phyloP scores from a whole-genome alignment of 2,797 vertebrate species.

The Labeo calbasu region DNA sequence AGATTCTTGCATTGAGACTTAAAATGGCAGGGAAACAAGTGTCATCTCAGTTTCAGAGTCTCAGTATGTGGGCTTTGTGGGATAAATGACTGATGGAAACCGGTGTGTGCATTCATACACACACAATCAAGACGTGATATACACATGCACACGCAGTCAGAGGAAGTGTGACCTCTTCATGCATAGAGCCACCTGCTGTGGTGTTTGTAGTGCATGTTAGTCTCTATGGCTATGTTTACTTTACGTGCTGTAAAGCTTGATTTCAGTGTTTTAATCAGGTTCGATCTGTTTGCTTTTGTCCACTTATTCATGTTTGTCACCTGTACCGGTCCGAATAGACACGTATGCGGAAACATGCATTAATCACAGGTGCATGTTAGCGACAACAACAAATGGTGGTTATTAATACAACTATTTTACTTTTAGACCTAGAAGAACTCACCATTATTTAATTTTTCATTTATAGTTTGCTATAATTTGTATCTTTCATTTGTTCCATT shows the following conservation, averaged over 20 bases:
- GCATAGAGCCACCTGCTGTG: conserved; percentile 8
- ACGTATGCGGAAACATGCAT: too few species aligned
- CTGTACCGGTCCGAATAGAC: neutral
- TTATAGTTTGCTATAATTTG: neutral
- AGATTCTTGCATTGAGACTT: conserved; percentile 54
- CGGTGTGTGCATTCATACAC: neutral
- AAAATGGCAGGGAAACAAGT: conserved; percentile 28
- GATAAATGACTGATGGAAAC: conserved; percentile 22
- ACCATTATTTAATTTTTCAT: neutral
- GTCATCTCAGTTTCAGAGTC: neutral
- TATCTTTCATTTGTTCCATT: neutral
- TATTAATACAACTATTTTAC: neutral
- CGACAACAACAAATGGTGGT: neutral
- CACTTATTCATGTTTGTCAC: neutral
- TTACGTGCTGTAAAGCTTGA: neutral
- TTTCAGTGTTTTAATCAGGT: conserved; percentile 19
- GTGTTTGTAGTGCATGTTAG: conserved; percentile 10
- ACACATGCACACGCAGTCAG: neutral
- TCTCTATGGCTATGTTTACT: conserved; percentile 7
- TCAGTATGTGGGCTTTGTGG: conserved; percentile 20
- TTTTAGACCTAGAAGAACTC: neutral
- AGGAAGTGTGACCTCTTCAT: neutral
- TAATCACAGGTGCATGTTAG: neutral
- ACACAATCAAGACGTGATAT: neutral
- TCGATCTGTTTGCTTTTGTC: conserved; percentile 2